phyloP scores from a whole-genome alignment of 2,888 invertebrate genomes.

The Gasteruption jaculator region DNA sequence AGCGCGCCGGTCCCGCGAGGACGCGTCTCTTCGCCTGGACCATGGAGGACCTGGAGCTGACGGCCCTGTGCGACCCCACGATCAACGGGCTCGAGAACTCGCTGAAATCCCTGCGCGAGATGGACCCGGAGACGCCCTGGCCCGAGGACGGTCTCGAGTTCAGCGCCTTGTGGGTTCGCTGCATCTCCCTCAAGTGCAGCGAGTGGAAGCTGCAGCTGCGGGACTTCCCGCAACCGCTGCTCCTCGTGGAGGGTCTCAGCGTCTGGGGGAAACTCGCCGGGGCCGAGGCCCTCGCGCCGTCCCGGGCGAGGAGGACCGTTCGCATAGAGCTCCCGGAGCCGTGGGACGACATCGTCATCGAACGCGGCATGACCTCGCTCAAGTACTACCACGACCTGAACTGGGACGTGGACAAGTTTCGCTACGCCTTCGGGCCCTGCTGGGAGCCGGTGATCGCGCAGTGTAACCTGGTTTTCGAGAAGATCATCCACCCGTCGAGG shows the following conservation, averaged over 20 bases:
- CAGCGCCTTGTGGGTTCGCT: slow-evolving; percentile 89
- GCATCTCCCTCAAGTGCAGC: slow-evolving; percentile 74
- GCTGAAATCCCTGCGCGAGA: slow-evolving; percentile 67
- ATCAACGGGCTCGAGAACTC: slow-evolving; percentile 80
- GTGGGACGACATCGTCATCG: slow-evolving; percentile 76
- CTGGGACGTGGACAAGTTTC: slow-evolving; percentile 84
- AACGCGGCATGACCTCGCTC: slow-evolving; percentile 88
- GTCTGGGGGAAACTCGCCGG: slow-evolving; percentile 88
- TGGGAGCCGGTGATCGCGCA: slow-evolving; percentile 98
- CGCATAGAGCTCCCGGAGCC: slow-evolving; percentile 78
- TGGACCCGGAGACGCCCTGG: slow-evolving; percentile 89
- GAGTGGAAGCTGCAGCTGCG: slow-evolving; percentile 86
- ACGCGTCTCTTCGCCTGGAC: slow-evolving; percentile 84
- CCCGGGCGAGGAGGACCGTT: slow-evolving; percentile 73
- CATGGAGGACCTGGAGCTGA: slow-evolving; percentile 67
- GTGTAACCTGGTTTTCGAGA: slow-evolving; percentile 82
- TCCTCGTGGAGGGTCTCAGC: slow-evolving; percentile 77
- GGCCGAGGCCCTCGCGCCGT: slow-evolving; percentile 79
- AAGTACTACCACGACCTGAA: slow-evolving; percentile 98
- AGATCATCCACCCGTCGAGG: slow-evolving; percentile 78
- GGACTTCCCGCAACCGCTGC: slow-evolving; percentile 92
- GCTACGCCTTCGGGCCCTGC: slow-evolving; percentile 96
- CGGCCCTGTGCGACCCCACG: slow-evolving; percentile 80
- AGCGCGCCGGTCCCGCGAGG: slow-evolving; percentile 59
- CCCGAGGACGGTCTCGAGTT: slow-evolving; percentile 87